A percentile compares a stretch with the other conserved stretches of the same genome.
phyloP scores from a whole-genome alignment of 2,797 vertebrate species.

The Sebastes nivosus region DNA sequence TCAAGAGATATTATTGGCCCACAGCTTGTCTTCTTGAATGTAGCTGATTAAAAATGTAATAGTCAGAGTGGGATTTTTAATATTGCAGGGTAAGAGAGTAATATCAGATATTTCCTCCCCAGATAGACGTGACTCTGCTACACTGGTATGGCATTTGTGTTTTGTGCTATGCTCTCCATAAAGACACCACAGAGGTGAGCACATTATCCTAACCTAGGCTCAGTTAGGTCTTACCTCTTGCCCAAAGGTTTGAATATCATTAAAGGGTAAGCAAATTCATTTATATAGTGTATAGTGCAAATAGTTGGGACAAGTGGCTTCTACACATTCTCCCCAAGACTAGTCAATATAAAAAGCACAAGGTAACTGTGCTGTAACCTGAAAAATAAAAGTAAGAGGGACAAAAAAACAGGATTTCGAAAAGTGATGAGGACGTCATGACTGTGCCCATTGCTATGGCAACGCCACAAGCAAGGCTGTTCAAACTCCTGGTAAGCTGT shows the following conservation, averaged over 20 bases:
- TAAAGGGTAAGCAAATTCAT: background rate
- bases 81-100: conserved; percentile 24
- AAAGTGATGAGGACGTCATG: background rate
- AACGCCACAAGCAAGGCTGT: background rate
- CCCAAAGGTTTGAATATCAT: background rate
- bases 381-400: background rate
- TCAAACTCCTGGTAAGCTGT: background rate
- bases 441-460: background rate
- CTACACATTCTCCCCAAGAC: background rate
- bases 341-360: background rate
- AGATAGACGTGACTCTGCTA: conserved; percentile 3
- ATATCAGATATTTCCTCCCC: conserved; percentile 24
- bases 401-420: background rate
- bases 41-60: conserved; percentile 63
- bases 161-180: background rate
- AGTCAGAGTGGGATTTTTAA: conserved; percentile 33
- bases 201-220: background rate
- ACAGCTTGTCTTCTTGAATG: conserved; percentile 49
- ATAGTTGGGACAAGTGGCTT: background rate
- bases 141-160: conserved; percentile 6
- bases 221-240: background rate
- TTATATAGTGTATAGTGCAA: background rate
- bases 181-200: background rate
- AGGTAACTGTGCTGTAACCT: background rate
- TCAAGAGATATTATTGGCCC: conserved; percentile 49